These are phyloP conservation scores for Hepsetus odoe DNA, from an alignment of 2,113 vertebrate genomes.

Conservation along the genomic window DNA sequence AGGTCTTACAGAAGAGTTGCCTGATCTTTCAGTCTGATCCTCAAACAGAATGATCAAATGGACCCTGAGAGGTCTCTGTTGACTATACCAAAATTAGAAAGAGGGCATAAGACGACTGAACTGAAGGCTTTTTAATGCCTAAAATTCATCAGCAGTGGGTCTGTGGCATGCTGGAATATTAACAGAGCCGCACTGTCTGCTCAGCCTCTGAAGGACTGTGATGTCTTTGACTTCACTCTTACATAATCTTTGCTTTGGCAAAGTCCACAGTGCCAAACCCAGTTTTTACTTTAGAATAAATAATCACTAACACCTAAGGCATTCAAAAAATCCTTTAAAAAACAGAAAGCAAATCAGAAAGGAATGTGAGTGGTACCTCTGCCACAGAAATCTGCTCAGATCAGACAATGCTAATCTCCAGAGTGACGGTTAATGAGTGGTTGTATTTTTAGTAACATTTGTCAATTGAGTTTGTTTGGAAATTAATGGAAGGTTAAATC, in stretches of 20 bases:
- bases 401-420: no score
- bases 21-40: no score
- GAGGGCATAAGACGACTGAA: neutral
- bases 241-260: constrained; percentile 57
- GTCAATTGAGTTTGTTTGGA: no score
- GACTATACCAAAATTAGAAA: neutral
- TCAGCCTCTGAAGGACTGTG: constrained; percentile 58
- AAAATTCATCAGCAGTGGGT: constrained; percentile 43
- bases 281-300: constrained; percentile 5
- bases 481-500: neutral
- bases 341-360: neutral
- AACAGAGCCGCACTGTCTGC: constrained; percentile 70
- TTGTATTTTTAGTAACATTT: no score
- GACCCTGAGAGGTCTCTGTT: neutral
- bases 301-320: neutral
- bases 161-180: constrained; percentile 16
- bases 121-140: constrained; percentile 4
- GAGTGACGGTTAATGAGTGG: no score
- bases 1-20: no score
- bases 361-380: neutral
- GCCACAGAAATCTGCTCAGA: no score
- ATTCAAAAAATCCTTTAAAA: neutral
- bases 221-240: constrained; percentile 66
- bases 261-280: neutral
- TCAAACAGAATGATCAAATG: no score